Evolutionary conservation across 2,113 vertebrate genomes (phyloP).

Genomic region (Ictidomys tridecemlineatus): DNA sequence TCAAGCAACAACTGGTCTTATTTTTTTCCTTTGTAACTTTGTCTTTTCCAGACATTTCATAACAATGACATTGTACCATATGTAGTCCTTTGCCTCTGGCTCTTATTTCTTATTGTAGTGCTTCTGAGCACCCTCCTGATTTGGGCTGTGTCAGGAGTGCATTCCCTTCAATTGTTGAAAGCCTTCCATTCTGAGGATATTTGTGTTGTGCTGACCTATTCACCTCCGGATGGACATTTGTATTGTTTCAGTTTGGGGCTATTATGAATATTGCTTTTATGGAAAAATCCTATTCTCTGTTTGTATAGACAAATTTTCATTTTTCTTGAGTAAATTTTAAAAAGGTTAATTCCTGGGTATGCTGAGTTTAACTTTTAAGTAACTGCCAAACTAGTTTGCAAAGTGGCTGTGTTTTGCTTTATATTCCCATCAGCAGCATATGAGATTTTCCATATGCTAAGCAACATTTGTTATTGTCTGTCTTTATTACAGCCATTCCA

Average conservation of each 20-base stretch:
- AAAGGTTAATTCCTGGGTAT: not conserved
- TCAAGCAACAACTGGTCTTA: not conserved
- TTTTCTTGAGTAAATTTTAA: not conserved
- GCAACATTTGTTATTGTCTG: not conserved
- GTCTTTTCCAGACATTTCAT: not conserved
- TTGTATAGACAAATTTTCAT: not conserved
- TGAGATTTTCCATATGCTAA: not conserved
- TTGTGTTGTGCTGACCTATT: not conserved
- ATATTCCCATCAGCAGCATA: not conserved
- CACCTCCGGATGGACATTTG: not conserved
- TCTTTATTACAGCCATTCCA: not conserved
- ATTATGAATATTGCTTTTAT: not conserved
- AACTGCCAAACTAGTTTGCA: not conserved
- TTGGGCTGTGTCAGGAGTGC: not conserved
- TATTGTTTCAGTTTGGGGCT: not conserved
- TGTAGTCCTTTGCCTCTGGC: not conserved
- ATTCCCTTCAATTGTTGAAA: not conserved
- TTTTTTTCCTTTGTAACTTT: not conserved
- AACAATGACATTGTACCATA: not conserved
- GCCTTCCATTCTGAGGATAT: not conserved
- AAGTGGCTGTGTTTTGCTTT: not conserved
- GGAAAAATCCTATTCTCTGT: not conserved
- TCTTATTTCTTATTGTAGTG: not conserved
- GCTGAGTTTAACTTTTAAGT: conserved; percentile 1
- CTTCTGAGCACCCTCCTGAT: not conserved